These are phyloP conservation scores for Lasioglossum leucozonium DNA, from an alignment of 2,888 invertebrate species.

Conservation along the genomic window DNA sequence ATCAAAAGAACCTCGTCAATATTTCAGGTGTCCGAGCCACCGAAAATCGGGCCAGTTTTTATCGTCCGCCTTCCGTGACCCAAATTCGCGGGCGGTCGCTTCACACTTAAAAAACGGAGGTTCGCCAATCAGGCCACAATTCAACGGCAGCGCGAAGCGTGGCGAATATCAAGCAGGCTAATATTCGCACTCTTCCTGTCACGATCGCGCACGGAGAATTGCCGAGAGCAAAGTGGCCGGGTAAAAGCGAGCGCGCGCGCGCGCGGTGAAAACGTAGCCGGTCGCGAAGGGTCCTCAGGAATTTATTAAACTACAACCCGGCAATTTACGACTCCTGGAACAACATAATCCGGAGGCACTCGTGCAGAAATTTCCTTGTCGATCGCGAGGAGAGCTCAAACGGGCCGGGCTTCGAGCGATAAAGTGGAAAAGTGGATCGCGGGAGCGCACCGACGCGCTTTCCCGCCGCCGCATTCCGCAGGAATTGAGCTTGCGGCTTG, in stretches of 20 bases:
- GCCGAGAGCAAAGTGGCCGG: background rate
- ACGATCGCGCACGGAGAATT: background rate
- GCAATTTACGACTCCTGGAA: constrained; percentile 57
- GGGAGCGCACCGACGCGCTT: constrained; percentile 2
- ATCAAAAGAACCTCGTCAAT: background rate
- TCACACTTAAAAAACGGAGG: background rate
- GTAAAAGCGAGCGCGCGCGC: background rate
- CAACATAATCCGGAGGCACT: constrained; percentile 61
- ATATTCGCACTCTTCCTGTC: constrained; percentile 14
- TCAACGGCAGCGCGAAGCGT: background rate
- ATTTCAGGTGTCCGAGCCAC: background rate
- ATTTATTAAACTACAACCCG: constrained; percentile 61
- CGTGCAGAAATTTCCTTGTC: constrained; percentile 64
- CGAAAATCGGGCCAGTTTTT: background rate
- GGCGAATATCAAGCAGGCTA: constrained; percentile 7
- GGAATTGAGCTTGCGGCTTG: constrained; percentile 71
- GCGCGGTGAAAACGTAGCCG: background rate
- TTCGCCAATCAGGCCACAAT: constrained; percentile 1
- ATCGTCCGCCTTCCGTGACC: background rate
- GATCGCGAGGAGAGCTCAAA: constrained; percentile 52
- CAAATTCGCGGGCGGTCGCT: background rate
- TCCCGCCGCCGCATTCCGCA: constrained; percentile 63
- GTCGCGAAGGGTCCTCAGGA: constrained; percentile 39
- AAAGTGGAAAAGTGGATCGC: constrained; percentile 1
- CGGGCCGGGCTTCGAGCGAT: constrained; percentile 40